Conservation (phyloP, 1,140 invertebrate genomes). For the Drosophila parabipectinata region DNA sequence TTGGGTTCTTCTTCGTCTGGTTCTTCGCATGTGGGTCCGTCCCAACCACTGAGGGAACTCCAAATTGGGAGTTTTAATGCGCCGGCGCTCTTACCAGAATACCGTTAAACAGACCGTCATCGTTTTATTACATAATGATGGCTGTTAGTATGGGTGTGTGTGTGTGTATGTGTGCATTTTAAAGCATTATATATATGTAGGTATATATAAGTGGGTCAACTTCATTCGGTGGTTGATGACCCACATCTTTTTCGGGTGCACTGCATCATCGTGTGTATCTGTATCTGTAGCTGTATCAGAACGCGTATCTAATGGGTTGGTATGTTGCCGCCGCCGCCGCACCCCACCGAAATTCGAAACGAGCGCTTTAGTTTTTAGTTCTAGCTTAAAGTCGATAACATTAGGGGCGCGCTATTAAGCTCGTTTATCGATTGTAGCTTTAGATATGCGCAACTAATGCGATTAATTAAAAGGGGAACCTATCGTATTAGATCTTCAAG, state of each 20-base stretch:
- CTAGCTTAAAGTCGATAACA: constrained; percentile 34
- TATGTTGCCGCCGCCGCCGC: too few species aligned
- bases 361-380: constrained; percentile 26
- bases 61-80: constrained; percentile 73
- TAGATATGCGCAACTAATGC: constrained; percentile 8
- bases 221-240: constrained; percentile 80
- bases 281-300: constrained; percentile 31
- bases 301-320: constrained; percentile 14
- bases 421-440: constrained; percentile 27
- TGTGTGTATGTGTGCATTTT: constrained; percentile 56
- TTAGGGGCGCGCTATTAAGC: constrained; percentile 16
- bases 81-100: constrained; percentile 65
- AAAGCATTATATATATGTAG: constrained; percentile 46
- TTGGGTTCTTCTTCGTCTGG: constrained; percentile 37
- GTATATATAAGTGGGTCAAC: constrained; percentile 63
- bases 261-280: constrained; percentile 19
- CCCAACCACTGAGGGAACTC: constrained; percentile 48
- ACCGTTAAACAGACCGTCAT: constrained; percentile 63
- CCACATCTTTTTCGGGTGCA: constrained; percentile 72
- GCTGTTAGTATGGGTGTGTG: background rate
- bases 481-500: background rate
- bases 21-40: constrained; percentile 21
- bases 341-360: constrained; percentile 49
- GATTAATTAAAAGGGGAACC: constrained; percentile 4
- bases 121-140: constrained; percentile 71